Percentiles rank a stretch among this genome's conserved stretches.
Conservation (phyloP, 2,888 invertebrate species). For the Scaptomyza polygonia region DNA sequence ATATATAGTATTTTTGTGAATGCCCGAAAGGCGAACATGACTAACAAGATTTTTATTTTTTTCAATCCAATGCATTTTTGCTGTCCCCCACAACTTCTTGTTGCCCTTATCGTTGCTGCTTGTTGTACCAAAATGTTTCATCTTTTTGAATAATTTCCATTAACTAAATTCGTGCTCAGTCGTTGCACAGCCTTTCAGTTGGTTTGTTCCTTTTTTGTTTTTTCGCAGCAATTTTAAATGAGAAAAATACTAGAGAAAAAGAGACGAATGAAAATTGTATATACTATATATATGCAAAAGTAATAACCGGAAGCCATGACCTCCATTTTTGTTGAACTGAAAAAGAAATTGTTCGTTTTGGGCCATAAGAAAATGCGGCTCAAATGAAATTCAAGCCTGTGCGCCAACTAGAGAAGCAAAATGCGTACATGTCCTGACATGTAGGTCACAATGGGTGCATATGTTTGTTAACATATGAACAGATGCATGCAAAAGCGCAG, state of each 20-base stretch:
- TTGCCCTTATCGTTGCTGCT: constrained; percentile 8
- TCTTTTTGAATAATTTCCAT: constrained; percentile 67
- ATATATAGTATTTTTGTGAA: not conserved
- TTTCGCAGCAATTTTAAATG: constrained; percentile 7
- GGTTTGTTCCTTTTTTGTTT: constrained; percentile 16
- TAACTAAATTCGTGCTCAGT: constrained; percentile 63
- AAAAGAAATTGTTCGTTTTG: constrained; percentile 33
- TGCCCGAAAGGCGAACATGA: constrained; percentile 17
- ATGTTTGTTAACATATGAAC: constrained; percentile 39
- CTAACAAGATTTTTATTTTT: constrained; percentile 4
- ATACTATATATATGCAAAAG: constrained; percentile 23
- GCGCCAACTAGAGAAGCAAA: constrained; percentile 46
- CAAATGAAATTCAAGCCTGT: constrained; percentile 61
- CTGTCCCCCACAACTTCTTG: not conserved
- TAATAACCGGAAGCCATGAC: constrained; percentile 62
- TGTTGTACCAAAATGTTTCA: constrained; percentile 34
- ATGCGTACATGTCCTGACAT: constrained; percentile 45
- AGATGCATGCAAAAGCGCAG: constrained; percentile 27
- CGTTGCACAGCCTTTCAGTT: constrained; percentile 15
- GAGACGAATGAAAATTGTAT: constrained; percentile 20
- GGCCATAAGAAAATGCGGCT: constrained; percentile 59
- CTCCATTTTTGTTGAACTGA: constrained; percentile 47
- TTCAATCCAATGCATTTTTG: constrained; percentile 12
- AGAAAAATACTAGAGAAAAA: constrained; percentile 3
- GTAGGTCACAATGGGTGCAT: constrained; percentile 45